These are phyloP conservation scores for Thereuonema tuberculata DNA, from an alignment of 1,140 invertebrate genomes.

Conservation along the genomic window DNA sequence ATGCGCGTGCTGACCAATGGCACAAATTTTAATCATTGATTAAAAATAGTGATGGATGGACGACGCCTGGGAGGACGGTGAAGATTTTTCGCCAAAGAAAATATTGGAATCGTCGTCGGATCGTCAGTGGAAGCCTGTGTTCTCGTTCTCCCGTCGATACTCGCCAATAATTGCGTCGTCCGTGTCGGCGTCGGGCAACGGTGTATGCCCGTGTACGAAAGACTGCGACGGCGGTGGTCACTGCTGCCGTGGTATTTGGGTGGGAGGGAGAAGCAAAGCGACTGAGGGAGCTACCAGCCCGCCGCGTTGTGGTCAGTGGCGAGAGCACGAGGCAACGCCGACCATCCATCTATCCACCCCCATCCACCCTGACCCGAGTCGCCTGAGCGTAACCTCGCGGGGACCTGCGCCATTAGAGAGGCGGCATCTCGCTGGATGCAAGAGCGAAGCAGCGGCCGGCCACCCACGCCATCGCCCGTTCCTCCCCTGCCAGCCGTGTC, in stretches of 20 bases:
- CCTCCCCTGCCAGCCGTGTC: background rate
- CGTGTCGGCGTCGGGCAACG: background rate
- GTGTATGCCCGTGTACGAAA: too few species aligned
- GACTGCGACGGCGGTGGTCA: background rate
- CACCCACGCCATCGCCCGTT: background rate
- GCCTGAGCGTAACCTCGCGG: background rate
- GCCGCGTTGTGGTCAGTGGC: background rate
- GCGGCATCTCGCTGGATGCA: background rate
- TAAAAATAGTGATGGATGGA: slow-evolving; percentile 4
- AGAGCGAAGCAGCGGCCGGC: background rate
- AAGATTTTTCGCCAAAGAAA: background rate
- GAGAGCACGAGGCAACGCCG: background rate
- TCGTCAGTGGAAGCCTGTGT: background rate
- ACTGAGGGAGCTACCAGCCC: too few species aligned
- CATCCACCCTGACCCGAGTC: background rate
- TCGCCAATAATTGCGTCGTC: too few species aligned
- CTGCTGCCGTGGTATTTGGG: too few species aligned
- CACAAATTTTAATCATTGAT: slow-evolving; percentile 4
- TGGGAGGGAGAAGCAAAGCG: too few species aligned
- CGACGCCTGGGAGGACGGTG: background rate
- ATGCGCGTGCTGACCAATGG: background rate
- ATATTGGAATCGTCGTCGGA: background rate
- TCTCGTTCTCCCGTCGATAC: background rate
- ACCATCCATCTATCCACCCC: background rate
- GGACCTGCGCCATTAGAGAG: background rate